Evolutionary conservation across 2,888 invertebrate genomes (phyloP).

Genomic region (Ligdia adustata): DNA sequence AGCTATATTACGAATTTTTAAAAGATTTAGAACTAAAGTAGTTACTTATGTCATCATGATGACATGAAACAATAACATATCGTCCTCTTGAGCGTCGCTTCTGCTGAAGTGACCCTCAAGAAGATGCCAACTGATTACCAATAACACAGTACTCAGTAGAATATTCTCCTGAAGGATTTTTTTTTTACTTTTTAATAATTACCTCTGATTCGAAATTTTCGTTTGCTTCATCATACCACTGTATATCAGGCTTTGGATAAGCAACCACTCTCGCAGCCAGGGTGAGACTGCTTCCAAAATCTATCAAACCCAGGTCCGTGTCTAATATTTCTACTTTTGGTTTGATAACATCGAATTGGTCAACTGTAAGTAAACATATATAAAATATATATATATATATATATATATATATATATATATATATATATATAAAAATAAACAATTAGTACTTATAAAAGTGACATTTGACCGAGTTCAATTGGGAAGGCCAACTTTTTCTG

Average conservation of each 20-base stretch:
- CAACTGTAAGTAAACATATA: slow-evolving; percentile 26
- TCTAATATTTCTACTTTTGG: slow-evolving; percentile 52
- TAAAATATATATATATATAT: neutral
- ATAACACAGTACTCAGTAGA: too few species aligned
- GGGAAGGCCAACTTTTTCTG: too few species aligned
- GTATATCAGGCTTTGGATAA: slow-evolving; percentile 57
- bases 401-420: neutral
- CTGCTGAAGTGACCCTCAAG: too few species aligned
- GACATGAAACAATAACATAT: too few species aligned
- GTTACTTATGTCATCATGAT: too few species aligned
- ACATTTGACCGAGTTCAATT: too few species aligned
- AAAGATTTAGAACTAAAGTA: too few species aligned
- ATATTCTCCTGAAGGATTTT: too few species aligned
- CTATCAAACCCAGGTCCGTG: slow-evolving; percentile 31
- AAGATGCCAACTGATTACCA: too few species aligned
- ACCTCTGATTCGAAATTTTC: slow-evolving; percentile 39
- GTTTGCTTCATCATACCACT: slow-evolving; percentile 51
- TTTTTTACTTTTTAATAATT: too few species aligned
- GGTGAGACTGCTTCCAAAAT: slow-evolving; percentile 50
- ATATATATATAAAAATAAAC: neutral
- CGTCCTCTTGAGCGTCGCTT: too few species aligned
- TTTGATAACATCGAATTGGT: slow-evolving; percentile 20
- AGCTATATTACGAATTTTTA: too few species aligned
- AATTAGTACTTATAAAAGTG: neutral
- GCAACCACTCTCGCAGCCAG: slow-evolving; percentile 59